Evolutionary conservation across 2,888 invertebrate species (phyloP), one percentile per base, ranked within the genome.

Genomic region (Melieria crassipennis): DNA sequence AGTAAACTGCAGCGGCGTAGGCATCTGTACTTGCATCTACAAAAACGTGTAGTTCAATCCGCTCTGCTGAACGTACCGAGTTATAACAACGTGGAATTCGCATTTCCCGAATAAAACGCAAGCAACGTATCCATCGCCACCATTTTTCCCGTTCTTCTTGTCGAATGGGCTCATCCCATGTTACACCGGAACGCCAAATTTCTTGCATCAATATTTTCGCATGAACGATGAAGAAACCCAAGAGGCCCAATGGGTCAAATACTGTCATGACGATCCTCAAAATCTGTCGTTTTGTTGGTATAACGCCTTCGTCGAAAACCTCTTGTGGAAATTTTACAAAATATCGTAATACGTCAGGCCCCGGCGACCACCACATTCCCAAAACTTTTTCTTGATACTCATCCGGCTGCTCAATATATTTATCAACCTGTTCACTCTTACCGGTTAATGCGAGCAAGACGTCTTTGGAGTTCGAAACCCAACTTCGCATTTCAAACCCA

Each of bases 351-450:
- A 47, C 62, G 63, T 79, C 80, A 1, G 47, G 10, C 0, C 10
- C 10, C 1, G 75, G 45, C 7, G 74, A 30, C 78, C 79, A 78
- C 11, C 55, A 70, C 61, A 79, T 73, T 43, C 72, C 75, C 10
- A 74, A 52, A 50, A 76, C 72, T 16, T 69, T 74, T 55, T 75
- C 70, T 46, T 65, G 67, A 5, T 60, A 61, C 16, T 67, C n/a
- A 48, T 30, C 58, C 6, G 68, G 65, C 46, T 71, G 0, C 77
- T 79, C 11, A 78, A 61, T 4, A 75, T 58, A n/a, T 72, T 73
- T 50, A 76, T 75, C 7, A 48, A 11, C 0, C 0, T 9, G 1
- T n/a, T 1, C 58, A 52, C 56, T 5, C 9, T 56, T 16, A 0
- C 67, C 66, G 4, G 64, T 69, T 47, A 75, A 43, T 1, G 30